Evolutionary conservation across 2,797 vertebrate genomes (phyloP).

Genomic region (Hyperoplus immaculatus): DNA sequence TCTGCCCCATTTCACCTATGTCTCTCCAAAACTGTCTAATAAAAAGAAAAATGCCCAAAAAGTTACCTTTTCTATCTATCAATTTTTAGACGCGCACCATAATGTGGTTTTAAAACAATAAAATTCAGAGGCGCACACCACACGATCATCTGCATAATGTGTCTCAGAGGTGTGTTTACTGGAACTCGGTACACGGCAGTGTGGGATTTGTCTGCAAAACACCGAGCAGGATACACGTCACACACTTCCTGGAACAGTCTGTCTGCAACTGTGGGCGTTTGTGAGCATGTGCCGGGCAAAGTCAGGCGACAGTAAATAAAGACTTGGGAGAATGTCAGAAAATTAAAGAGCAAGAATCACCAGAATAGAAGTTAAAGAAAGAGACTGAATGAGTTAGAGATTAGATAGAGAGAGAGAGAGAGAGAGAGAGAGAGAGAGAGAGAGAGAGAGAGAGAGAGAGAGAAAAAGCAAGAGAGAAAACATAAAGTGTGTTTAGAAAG

Average conservation of each 20-base stretch:
- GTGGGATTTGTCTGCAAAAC: constrained; percentile 48
- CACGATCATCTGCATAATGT: not conserved
- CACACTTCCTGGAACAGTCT: constrained; percentile 70
- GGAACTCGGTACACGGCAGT: not conserved
- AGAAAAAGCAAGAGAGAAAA: not conserved
- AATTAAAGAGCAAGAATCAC: not conserved
- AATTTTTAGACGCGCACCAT: not conserved
- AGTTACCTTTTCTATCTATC: no score
- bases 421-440: not conserved
- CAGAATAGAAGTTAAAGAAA: not conserved
- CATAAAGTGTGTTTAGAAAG: not conserved
- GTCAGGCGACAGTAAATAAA: not conserved
- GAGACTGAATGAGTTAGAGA: not conserved
- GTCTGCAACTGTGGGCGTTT: constrained; percentile 17
- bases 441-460: no score
- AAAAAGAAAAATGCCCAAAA: no score
- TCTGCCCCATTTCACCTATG: no score
- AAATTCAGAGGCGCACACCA: not conserved
- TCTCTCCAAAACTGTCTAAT: no score
- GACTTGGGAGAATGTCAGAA: not conserved
- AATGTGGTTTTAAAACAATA: constrained; percentile 9
- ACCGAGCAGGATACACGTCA: constrained; percentile 60
- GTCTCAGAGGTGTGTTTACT: not conserved
- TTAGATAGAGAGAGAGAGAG: not conserved
- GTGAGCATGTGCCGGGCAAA: constrained; percentile 12